Base-by-base conservation (phyloP, 2,888 invertebrate species). In the Poecilobothrus nobilitatus region DNA sequence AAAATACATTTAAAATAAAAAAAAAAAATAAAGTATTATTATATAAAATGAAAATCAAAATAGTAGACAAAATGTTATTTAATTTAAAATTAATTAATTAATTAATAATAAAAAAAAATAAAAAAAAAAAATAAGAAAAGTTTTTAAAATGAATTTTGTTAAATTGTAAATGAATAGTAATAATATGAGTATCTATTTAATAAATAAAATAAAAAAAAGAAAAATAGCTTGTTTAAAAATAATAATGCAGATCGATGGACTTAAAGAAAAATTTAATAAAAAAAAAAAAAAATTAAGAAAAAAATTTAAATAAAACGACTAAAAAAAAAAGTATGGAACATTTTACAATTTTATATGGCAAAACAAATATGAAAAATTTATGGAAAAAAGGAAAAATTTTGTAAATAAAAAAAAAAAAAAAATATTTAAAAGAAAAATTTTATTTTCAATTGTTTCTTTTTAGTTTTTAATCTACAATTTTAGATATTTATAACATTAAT, bases 61-160 rank as follows among this genome's bases (percentile, higher is more conserved):
- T 53, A 53, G 53, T 53, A 53, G 53, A 53, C 9, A 53, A 53
- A 53, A 53, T 53, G 53, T 53, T 53, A 53, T 53, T 53, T 53
- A 53, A 53, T 53, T 53, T 53, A 53, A 53, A 53, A 53, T 53
- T 53, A 53, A 53, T 27, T 27, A 27, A 27, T 27, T 27, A 27
- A 27, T 27, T 27, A 27, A 27, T 4, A 27, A 27, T 27, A 27
- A 4, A 27, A 27, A 27, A 27, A 27, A 27, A 27, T 27, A 27
- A 4, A 27, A 27, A 27, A 27, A 27, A 27, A 27, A 27, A 27
- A 27, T 4, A 4, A 53, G 1, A 8, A 12, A 53, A 53, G 53
- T 53, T 53, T 53, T 53, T 53, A 53, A 53, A 18, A 53, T 27
- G n/a, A 53, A 53, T 53, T 53, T 53, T 53, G 53, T 53, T 53